phyloP scores from a whole-genome alignment of 2,888 invertebrate genomes.

The Lepidocyrtoides sp. region DNA sequence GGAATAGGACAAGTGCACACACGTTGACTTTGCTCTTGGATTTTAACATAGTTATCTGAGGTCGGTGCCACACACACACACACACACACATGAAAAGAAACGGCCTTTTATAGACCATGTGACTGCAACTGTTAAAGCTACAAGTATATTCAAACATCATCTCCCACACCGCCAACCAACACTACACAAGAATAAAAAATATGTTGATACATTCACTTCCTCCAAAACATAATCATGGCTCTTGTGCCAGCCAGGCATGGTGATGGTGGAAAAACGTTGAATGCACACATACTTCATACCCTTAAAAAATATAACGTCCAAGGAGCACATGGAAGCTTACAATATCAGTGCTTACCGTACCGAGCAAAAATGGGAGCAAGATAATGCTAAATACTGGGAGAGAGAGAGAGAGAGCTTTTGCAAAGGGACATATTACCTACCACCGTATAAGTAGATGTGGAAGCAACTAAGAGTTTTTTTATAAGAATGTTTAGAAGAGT shows the following conservation, averaged over 20 bases:
- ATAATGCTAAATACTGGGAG: constrained; percentile 11
- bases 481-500: constrained; percentile 24
- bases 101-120: constrained; percentile 3
- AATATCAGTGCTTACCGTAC: background rate
- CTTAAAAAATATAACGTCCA: background rate
- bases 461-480: constrained; percentile 35
- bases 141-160: background rate
- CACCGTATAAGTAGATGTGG: background rate
- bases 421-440: constrained; percentile 28
- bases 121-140: background rate
- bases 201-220: constrained; percentile 58
- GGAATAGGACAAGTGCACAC: constrained; percentile 58
- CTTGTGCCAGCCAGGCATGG: background rate
- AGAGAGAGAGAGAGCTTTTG: constrained; percentile 6
- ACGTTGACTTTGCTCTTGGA: constrained; percentile 72
- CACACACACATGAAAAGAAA: constrained; percentile 55
- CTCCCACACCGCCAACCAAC: constrained; percentile 19
- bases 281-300: background rate
- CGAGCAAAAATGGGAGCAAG: background rate
- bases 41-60: constrained; percentile 77
- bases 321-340: background rate
- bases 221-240: background rate
- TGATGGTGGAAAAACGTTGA: background rate
- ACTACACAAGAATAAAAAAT: constrained; percentile 41
- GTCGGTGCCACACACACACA: constrained; percentile 76